These are phyloP conservation scores for Fabriciana adippe DNA, from an alignment of 2,888 invertebrate species.

Conservation along the genomic window DNA sequence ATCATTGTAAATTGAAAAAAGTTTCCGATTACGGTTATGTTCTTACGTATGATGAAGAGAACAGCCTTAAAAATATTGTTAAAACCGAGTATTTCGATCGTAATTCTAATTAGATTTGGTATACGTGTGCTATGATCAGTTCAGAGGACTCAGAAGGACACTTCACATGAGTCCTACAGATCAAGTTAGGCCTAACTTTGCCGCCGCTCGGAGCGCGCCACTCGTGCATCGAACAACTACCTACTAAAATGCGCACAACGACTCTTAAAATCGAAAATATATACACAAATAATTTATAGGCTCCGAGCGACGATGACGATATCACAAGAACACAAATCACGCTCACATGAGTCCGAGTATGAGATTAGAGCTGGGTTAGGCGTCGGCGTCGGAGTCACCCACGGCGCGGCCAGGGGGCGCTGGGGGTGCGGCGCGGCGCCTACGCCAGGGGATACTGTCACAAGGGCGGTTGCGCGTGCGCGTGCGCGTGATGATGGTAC, in stretches of 20 bases:
- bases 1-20: conserved; percentile 40
- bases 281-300: conserved; percentile 66
- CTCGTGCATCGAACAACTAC: conserved; percentile 62
- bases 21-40: background rate
- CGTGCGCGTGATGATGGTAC: conserved; percentile 85
- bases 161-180: conserved; percentile 65
- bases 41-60: conserved; percentile 1
- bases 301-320: conserved; percentile 52
- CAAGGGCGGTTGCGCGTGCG: conserved; percentile 91
- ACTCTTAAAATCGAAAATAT: conserved; percentile 65
- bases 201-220: conserved; percentile 55
- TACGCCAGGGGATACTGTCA: conserved; percentile 96
- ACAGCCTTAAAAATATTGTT: conserved; percentile 5
- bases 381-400: conserved; percentile 45
- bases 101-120: conserved; percentile 46
- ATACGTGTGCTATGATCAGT: conserved; percentile 52
- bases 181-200: conserved; percentile 67
- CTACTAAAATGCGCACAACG: conserved; percentile 70
- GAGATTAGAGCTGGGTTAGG: conserved; percentile 54
- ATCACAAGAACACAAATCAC: conserved; percentile 68
- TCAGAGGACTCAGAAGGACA: conserved; percentile 67
- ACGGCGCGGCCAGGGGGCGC: conserved; percentile 59
- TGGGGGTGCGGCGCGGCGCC: conserved; percentile 67
- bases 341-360: conserved; percentile 77
- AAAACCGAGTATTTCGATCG: conserved; percentile 33